phyloP scores from a whole-genome alignment of 2,888 invertebrate species.

The Nebria salina region DNA sequence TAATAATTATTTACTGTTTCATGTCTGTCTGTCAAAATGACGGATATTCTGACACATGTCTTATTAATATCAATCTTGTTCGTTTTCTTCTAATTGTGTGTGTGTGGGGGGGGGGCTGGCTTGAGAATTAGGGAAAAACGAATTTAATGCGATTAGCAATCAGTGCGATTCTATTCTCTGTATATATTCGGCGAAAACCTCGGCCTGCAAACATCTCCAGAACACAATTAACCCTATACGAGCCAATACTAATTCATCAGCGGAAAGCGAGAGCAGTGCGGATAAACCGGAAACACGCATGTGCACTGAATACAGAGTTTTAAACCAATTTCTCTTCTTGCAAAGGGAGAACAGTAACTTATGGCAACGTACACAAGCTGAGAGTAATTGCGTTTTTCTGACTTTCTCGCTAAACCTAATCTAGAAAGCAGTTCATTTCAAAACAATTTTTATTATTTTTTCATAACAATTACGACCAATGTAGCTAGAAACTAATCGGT shows the following conservation, averaged over 20 bases:
- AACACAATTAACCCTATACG: conserved; percentile 38
- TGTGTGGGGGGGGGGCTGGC: not conserved
- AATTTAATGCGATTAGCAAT: conserved; percentile 41
- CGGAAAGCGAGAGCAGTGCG: conserved; percentile 14
- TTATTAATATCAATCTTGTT: conserved; percentile 2
- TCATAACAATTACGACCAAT: not conserved
- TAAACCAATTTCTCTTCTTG: not conserved
- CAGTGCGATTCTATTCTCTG: conserved; percentile 21
- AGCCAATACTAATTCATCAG: conserved; percentile 38
- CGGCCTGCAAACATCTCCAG: conserved; percentile 33
- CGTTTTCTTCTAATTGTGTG: not conserved
- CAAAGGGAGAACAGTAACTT: not conserved
- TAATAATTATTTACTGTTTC: not conserved
- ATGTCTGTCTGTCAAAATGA: not conserved
- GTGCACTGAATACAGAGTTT: not conserved
- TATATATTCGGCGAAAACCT: conserved; percentile 15
- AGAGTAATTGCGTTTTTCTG: no score
- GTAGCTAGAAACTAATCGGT: not conserved
- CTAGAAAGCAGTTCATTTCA: no score
- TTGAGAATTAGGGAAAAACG: conserved; percentile 30
- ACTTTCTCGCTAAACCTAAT: no score
- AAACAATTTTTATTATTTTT: no score
- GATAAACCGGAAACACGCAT: not conserved
- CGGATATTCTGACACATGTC: conserved; percentile 17
- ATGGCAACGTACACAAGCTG: no score